A percentile compares a stretch with the other conserved stretches of the same genome.
phyloP scores from a whole-genome alignment of 2,888 invertebrate species.

The Anoncus sp. region DNA sequence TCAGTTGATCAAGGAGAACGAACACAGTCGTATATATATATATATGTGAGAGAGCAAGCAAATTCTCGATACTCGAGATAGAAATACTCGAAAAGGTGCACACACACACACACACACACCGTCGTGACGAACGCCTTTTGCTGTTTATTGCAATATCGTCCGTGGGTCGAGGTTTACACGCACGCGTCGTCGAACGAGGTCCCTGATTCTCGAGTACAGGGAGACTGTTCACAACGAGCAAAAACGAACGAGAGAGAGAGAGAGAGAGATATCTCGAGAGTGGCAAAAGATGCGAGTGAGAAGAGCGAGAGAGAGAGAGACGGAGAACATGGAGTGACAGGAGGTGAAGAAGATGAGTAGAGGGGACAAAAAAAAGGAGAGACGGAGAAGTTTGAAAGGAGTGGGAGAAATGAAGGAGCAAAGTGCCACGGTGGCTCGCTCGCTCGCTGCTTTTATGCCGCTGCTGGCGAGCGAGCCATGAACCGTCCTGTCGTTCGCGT shows the following conservation, averaged over 20 bases:
- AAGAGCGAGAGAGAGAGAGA: constrained; percentile 58
- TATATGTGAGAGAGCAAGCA: constrained; percentile 24
- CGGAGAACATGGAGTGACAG: constrained; percentile 33
- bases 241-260: constrained; percentile 49
- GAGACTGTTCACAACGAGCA: constrained; percentile 9
- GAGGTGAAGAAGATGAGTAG: constrained; percentile 26
- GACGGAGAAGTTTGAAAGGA: too few relatives aligned
- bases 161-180: constrained; percentile 58
- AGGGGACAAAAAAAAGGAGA: constrained; percentile 21
- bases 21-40: too few relatives aligned
- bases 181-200: constrained; percentile 63
- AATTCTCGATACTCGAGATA: constrained; percentile 53
- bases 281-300: constrained; percentile 7
- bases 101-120: constrained; percentile 42
- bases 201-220: constrained; percentile 69
- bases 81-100: constrained; percentile 43
- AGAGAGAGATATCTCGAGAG: constrained; percentile 41
- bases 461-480: constrained; percentile 78
- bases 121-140: constrained; percentile 66
- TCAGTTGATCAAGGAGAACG: too few relatives aligned
- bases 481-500: constrained; percentile 67
- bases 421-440: constrained; percentile 81
- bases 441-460: constrained; percentile 59
- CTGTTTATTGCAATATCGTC: constrained; percentile 55
- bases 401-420: constrained; percentile 73